Evolutionary conservation across 2,888 invertebrate genomes (phyloP), one percentile per base, ranked within the genome.

Genomic region (Crossocerus cetratus): DNA sequence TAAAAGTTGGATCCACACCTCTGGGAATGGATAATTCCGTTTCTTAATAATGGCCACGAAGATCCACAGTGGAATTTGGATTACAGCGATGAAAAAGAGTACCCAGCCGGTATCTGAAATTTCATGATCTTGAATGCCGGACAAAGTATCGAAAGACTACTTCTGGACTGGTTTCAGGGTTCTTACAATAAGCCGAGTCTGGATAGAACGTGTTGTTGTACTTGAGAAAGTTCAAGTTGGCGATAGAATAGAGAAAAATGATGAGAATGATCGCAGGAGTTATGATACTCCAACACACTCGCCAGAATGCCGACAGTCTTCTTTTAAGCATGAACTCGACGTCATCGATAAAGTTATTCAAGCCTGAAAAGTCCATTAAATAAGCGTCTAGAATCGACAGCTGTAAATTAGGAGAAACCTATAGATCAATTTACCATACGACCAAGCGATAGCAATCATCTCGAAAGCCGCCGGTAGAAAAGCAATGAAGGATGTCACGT

Each of bases 281-380:
- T 53, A 96, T 88, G n/a, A 96, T 57, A 0, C 93, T 93, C 96
- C 96, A 97, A 78, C 95, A 95, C 53, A 94, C 82, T 71, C 95
- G 92, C 96, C 96, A 96, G 87, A 96, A 96, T 18, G 93, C 81
- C 89, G 94, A 92, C 0, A 94, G 92, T 87, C 93, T 93, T 58
- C 92, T 92, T 45, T 93, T 93, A 83, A 95, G 90, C 96, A 96
- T 96, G 87, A 94, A 96, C 87, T 96, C 95, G 44, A 96, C 91
- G 86, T 96, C 96, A 61, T 92, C 90, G 81, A 94, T 93, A 69
- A 95, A 90, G 61, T 94, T 93, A 80, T 93, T 92, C 56, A 94
- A 87, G 43, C 74, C 69, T 74, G 16, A n/a, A n/a, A n/a, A n/a
- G n/a, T n/a, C n/a, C n/a, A n/a, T n/a, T n/a, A n/a, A n/a, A n/a